These are phyloP conservation scores for Drosophila fungiperda DNA, from an alignment of 2,888 invertebrate genomes.

Conservation along the genomic window DNA sequence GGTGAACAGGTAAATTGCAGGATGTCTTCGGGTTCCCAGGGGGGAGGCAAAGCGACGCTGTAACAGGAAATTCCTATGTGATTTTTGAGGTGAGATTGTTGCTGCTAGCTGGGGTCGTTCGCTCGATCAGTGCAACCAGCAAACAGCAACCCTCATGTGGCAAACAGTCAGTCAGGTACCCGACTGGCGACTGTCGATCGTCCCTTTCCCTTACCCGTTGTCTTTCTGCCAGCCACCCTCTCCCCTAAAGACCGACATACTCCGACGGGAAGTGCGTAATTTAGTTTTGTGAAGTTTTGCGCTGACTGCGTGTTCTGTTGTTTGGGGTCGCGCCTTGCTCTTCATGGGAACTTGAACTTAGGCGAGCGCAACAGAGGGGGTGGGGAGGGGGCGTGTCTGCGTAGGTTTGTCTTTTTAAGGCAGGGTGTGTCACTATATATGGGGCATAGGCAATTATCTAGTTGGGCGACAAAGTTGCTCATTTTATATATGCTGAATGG, in stretches of 20 bases:
- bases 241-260: conserved; percentile 47
- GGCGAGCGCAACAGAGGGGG: conserved; percentile 14
- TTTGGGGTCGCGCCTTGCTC: conserved; percentile 66
- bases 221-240: conserved; percentile 63
- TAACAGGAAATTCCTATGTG: conserved; percentile 81
- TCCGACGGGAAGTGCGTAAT: conserved; percentile 79
- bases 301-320: conserved; percentile 48
- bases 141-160: conserved; percentile 48
- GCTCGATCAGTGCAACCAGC: conserved; percentile 37
- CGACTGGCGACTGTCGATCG: conserved; percentile 18
- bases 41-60: conserved; percentile 50
- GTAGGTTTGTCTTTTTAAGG: conserved; percentile 50
- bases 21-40: conserved; percentile 20
- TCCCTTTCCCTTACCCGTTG: conserved; percentile 33
- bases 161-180: conserved; percentile 57
- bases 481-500: background rate
- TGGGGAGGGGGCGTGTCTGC: conserved; percentile 17
- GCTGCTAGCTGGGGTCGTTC: conserved; percentile 45
- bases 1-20: conserved; percentile 66
- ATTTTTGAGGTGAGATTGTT: conserved; percentile 77
- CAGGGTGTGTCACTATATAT: conserved; percentile 30
- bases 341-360: conserved; percentile 76
- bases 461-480: conserved; percentile 25
- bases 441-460: conserved; percentile 28
- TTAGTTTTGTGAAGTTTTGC: conserved; percentile 74